A percentile compares a stretch with the other conserved stretches of the same genome.
Evolutionary conservation across 1,140 invertebrate genomes (phyloP).

Genomic region (Choristoneura fumiferana): DNA sequence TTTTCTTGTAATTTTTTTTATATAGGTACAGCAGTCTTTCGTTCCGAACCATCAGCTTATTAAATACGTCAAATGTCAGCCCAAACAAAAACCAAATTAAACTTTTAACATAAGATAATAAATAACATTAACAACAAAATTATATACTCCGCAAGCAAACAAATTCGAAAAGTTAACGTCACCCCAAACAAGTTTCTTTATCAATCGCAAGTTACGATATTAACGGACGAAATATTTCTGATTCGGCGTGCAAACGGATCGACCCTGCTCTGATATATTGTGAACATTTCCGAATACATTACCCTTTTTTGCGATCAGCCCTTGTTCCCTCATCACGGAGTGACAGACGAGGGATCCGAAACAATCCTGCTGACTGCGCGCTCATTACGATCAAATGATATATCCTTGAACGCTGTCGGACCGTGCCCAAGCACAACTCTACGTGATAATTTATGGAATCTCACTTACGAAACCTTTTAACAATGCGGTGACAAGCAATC

Average conservation of each 20-base stretch:
- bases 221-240: constrained; percentile 13
- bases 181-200: constrained; percentile 10
- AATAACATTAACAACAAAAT: too few relatives aligned
- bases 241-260: constrained; percentile 16
- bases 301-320: constrained; percentile 21
- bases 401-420: background rate
- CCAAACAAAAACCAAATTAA: too few relatives aligned
- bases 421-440: too few relatives aligned
- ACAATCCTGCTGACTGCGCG: constrained; percentile 21
- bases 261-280: constrained; percentile 21
- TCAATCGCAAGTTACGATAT: constrained; percentile 12
- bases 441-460: too few relatives aligned
- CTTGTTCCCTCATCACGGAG: constrained; percentile 14
- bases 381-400: constrained; percentile 22
- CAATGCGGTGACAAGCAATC: too few relatives aligned
- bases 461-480: too few relatives aligned
- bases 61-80: too few relatives aligned
- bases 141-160: too few relatives aligned
- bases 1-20: too few relatives aligned
- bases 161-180: background rate
- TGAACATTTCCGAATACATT: constrained; percentile 21
- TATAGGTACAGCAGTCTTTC: too few relatives aligned
- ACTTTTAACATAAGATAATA: too few relatives aligned
- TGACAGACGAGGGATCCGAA: constrained; percentile 23
- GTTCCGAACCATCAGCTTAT: too few relatives aligned